Evolutionary conservation across 2,797 vertebrate genomes (phyloP).

Genomic region (Rhynchotus rufescens): DNA sequence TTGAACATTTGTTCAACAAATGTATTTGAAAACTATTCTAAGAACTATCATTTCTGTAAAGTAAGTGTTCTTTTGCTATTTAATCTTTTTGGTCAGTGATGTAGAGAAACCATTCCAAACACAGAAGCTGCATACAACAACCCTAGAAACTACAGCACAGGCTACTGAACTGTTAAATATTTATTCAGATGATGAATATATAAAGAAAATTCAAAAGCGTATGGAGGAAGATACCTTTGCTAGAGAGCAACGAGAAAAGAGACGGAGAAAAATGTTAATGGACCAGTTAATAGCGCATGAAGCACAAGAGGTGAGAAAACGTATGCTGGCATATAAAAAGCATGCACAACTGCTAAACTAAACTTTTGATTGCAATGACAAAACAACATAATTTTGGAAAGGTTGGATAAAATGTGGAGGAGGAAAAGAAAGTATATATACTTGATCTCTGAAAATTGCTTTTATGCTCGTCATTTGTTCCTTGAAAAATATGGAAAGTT

Average conservation of each 20-base stretch:
- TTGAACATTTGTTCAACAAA: not conserved
- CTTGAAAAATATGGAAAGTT: not conserved
- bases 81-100: conserved; percentile 35
- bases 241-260: conserved; percentile 87
- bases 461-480: not conserved
- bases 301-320: conserved; percentile 86
- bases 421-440: rapidly evolving
- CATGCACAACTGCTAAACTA: not conserved
- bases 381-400: not conserved
- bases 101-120: not conserved
- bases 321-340: not conserved
- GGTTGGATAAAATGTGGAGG: not conserved
- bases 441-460: not conserved
- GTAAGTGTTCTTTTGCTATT: not conserved
- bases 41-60: not conserved
- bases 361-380: not conserved
- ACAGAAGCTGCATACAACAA: not conserved
- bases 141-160: not conserved
- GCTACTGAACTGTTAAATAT: conserved; percentile 72
- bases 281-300: conserved; percentile 88
- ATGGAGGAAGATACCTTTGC: conserved; percentile 83
- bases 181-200: conserved; percentile 86
- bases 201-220: conserved; percentile 87
- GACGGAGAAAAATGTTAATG: conserved; percentile 83
- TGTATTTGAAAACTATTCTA: not conserved